These are phyloP conservation scores for Madoqua kirkii DNA, from an alignment of 2,113 vertebrate genomes.

Conservation along the genomic window DNA sequence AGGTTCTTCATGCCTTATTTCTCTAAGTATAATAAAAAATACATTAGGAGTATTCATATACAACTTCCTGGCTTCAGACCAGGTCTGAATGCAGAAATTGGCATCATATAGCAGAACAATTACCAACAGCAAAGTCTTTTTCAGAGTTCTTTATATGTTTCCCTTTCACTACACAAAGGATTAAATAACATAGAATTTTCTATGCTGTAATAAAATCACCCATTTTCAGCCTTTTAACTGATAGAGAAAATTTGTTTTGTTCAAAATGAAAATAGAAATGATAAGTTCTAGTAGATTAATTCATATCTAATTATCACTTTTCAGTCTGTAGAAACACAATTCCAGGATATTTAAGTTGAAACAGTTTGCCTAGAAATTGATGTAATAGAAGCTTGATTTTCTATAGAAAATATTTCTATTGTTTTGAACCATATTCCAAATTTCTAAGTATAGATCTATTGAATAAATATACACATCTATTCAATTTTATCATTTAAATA, in stretches of 20 bases:
- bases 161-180: conserved; percentile 34
- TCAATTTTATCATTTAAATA: conserved; percentile 31
- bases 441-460: conserved; percentile 22
- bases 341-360: conserved; percentile 19
- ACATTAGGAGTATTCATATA: conserved; percentile 19
- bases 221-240: conserved; percentile 46
- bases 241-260: conserved; percentile 32
- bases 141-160: conserved; percentile 47
- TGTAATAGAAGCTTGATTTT: conserved; percentile 41
- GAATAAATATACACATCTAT: not conserved
- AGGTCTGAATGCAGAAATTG: conserved; percentile 38
- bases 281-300: not conserved
- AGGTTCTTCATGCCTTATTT: conserved; percentile 15
- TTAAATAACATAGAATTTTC: conserved; percentile 40
- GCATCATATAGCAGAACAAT: conserved; percentile 23
- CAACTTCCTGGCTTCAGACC: conserved; percentile 9
- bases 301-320: conserved; percentile 33
- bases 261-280: conserved; percentile 52
- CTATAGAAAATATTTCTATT: conserved; percentile 21
- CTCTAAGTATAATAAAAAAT: conserved; percentile 41
- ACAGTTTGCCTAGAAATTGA: conserved; percentile 39
- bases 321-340: not conserved
- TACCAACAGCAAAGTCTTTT: conserved; percentile 42
- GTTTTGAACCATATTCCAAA: conserved; percentile 1
- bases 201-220: conserved; percentile 38